Percentiles rank a stretch among this genome's conserved stretches.
Evolutionary conservation across 2,797 vertebrate species (phyloP).

Genomic region (Acanthurus leucopareius): DNA sequence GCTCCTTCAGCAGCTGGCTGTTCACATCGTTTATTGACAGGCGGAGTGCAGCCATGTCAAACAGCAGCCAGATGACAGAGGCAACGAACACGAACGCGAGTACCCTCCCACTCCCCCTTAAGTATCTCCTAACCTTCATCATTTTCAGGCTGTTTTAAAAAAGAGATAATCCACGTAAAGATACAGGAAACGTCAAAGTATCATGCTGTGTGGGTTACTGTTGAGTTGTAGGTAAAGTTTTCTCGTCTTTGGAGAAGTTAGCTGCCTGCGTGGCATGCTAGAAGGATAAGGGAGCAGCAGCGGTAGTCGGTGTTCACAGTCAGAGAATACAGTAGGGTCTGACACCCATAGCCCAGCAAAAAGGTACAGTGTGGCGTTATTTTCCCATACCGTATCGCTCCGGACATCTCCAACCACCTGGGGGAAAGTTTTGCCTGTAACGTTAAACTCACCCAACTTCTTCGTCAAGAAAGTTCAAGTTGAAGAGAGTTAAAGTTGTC

Average conservation of each 20-base stretch:
- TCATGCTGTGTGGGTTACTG: conserved; percentile 1
- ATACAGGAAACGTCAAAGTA: neutral
- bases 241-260: conserved; percentile 38
- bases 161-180: neutral
- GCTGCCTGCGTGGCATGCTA: conserved; percentile 84
- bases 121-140: conserved; percentile 88
- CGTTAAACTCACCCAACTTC: neutral
- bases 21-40: conserved; percentile 90
- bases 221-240: conserved; percentile 17
- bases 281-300: conserved; percentile 1
- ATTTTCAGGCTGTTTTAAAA: conserved; percentile 7
- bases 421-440: conserved; percentile 1
- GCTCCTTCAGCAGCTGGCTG: conserved; percentile 81
- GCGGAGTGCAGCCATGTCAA: conserved; percentile 95
- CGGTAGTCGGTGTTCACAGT: conserved; percentile 26
- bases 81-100: conserved; percentile 92
- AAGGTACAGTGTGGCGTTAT: neutral
- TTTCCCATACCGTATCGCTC: conserved; percentile 24
- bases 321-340: conserved; percentile 7
- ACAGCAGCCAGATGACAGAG: conserved; percentile 93
- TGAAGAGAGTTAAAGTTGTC: neutral
- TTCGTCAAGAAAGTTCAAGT: neutral
- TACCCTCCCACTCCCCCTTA: conserved; percentile 91
- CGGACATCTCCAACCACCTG: conserved; percentile 30
- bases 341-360: conserved; percentile 14